Percentiles rank a stretch among this genome's conserved stretches.
phyloP scores from a whole-genome alignment of 2,113 vertebrate genomes.

The Xerus inauris region DNA sequence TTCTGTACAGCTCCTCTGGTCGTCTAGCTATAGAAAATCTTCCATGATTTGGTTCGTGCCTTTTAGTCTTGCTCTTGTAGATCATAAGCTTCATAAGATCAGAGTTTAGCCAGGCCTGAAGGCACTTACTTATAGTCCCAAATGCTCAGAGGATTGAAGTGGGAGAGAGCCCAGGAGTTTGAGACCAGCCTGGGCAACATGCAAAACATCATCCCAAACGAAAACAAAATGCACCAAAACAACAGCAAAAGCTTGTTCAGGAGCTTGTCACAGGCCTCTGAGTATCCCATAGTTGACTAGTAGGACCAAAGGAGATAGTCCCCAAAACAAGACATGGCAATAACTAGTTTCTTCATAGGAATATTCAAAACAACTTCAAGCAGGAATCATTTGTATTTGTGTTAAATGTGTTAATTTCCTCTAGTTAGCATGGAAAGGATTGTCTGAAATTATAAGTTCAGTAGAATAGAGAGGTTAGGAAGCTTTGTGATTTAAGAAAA shows the following conservation, averaged over 20 bases:
- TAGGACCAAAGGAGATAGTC: background rate
- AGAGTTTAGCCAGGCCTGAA: background rate
- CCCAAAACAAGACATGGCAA: background rate
- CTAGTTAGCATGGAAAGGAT: slow-evolving; percentile 58
- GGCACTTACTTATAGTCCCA: background rate
- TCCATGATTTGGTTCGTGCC: background rate
- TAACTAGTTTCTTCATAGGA: slow-evolving; percentile 24
- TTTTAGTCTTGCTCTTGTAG: background rate
- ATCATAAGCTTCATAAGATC: background rate
- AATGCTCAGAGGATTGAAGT: background rate
- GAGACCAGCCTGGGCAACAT: background rate
- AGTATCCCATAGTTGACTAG: background rate
- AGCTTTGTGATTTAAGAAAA: slow-evolving; percentile 73
- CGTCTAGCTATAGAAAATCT: background rate
- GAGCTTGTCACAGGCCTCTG: background rate
- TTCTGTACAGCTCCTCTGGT: background rate
- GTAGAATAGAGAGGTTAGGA: slow-evolving; percentile 48
- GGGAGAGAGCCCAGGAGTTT: background rate
- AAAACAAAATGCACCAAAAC: background rate
- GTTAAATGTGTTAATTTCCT: slow-evolving; percentile 63
- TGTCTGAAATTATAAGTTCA: slow-evolving; percentile 63
- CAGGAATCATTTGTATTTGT: slow-evolving; percentile 54
- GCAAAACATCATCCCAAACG: background rate
- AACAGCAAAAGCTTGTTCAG: background rate
- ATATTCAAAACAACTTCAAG: slow-evolving; percentile 57